Evolutionary conservation across 2,888 invertebrate genomes (phyloP).

Genomic region (Lycaena phlaeas): DNA sequence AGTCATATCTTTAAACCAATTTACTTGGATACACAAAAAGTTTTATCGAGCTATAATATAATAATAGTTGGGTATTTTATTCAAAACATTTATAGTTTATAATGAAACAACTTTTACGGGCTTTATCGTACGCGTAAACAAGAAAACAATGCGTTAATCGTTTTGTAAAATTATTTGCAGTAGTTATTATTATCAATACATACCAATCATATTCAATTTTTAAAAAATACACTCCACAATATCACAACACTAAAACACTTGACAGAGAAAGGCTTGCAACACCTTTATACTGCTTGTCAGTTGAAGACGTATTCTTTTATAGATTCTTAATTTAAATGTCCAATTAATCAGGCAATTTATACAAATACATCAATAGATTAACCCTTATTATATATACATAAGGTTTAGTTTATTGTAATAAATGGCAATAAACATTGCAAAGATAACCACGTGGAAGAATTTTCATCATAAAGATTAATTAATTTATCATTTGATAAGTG

Average conservation of each 20-base stretch:
- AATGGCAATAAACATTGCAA: background rate
- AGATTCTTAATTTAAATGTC: constrained; percentile 8
- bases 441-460: constrained; percentile 14
- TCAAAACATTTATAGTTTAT: too few species aligned
- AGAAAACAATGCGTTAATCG: too few species aligned
- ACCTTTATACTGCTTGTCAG: background rate
- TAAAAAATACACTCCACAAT: constrained; percentile 1
- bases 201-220: constrained; percentile 6
- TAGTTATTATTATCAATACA: constrained; percentile 1
- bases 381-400: constrained; percentile 1
- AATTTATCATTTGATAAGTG: constrained; percentile 16
- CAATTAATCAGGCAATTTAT: background rate
- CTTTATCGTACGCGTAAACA: too few species aligned
- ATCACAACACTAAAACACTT: constrained; percentile 11
- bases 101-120: too few species aligned
- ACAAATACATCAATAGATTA: background rate
- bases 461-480: constrained; percentile 16
- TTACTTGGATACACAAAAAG: too few species aligned
- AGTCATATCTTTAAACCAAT: too few species aligned
- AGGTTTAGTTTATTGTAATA: background rate
- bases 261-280: constrained; percentile 7
- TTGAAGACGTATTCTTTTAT: constrained; percentile 12
- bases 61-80: too few species aligned
- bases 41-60: too few species aligned
- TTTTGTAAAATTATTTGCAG: too few species aligned